Evolutionary conservation across 2,113 vertebrate species (phyloP), one percentile per base, ranked within the genome.

Genomic region (Percopsis transmontana): DNA sequence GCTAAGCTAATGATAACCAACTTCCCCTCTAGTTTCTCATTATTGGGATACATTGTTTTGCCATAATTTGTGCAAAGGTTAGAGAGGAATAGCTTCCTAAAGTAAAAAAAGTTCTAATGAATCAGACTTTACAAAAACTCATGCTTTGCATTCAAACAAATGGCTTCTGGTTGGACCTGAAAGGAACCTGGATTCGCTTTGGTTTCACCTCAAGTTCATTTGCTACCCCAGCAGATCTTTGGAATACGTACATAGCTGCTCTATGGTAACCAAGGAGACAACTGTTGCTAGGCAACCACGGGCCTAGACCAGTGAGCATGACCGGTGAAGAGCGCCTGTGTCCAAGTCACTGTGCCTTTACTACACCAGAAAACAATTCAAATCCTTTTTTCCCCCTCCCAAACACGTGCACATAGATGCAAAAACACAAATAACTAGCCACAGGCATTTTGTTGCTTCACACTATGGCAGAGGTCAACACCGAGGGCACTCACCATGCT

Each of bases 401-500:
- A 62, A 79, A 76, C 15, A 61, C 20, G 63, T 23, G 51, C 66
- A 77, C 58, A 66, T 20, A n/a, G n/a, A n/a, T 64, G 24, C 60
- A 42, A n/a, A 53, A n/a, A 12, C 57, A 53, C 11, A 40, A 27
- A n/a, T 1, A 38, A 50, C 45, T 24, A 16, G 27, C 23, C 1
- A 44, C 40, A 61, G 33, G 18, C 48, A 24, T 2, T 5, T 42
- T 16, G 12, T 15, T 39, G 21, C n/a, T 2, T 18, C 38, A 33
- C 54, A 16, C 15, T 4, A 57, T 47, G 11, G 19, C 57, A 19
- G 53, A 47, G 14, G 40, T 18, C 12, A 48, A 70, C 24, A 45
- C 59, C n/a, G 40, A 67, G 18, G 52, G 21, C 47, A 74, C 94
- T 72, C 92, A 98, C 96, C 96, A 98, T 96, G 91, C 95, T 95